Percentiles rank a stretch among this genome's conserved stretches.
These are phyloP conservation scores for Chionomys nivalis DNA, from an alignment of 2,113 vertebrate species.

Conservation along the genomic window DNA sequence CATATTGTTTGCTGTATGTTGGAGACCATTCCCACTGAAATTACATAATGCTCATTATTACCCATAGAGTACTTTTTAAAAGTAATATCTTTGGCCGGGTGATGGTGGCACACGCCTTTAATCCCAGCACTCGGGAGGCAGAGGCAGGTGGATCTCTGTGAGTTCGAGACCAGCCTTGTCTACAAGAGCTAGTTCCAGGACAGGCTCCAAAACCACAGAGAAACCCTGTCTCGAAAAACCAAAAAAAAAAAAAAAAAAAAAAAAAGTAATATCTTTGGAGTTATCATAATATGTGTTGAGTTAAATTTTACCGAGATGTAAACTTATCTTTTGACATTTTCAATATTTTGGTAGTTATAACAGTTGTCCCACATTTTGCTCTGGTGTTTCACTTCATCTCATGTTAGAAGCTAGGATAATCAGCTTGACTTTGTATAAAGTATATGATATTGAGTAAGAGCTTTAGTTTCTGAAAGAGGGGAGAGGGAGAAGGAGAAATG, in stretches of 20 bases:
- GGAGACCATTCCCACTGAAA: background rate
- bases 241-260: too few species aligned
- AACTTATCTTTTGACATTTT: constrained; percentile 35
- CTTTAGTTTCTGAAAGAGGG: background rate
- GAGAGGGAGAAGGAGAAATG: background rate
- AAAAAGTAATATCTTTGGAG: background rate
- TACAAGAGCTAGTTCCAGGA: too few species aligned
- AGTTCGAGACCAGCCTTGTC: too few species aligned
- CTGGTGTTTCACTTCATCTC: background rate
- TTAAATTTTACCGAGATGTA: background rate
- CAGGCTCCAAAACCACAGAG: too few species aligned
- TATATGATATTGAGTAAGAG: background rate
- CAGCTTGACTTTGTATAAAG: background rate
- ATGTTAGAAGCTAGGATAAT: background rate
- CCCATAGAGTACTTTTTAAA: background rate
- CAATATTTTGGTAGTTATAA: background rate
- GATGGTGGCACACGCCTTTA: too few species aligned
- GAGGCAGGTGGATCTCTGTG: too few species aligned
- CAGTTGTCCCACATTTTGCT: constrained; percentile 33
- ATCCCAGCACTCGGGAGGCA: too few species aligned
- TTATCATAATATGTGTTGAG: background rate
- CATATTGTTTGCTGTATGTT: constrained; percentile 23
- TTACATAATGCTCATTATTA: background rate
- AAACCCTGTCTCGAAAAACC: too few species aligned
- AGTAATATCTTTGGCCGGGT: background rate